phyloP scores from a whole-genome alignment of 1,140 invertebrate genomes.

The Temnothorax longispinosus region DNA sequence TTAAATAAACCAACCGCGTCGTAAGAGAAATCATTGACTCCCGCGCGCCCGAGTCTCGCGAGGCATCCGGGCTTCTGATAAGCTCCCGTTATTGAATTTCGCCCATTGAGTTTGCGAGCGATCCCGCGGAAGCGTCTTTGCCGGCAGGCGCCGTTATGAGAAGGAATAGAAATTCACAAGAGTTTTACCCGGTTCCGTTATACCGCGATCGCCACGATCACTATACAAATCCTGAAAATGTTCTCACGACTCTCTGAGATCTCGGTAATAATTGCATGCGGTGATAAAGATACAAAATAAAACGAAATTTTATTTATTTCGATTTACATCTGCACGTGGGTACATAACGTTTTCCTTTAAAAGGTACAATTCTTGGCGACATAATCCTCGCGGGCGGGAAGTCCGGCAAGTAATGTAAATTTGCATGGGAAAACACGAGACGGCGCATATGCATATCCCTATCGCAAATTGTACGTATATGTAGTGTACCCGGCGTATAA shows the following conservation, averaged over 20 bases:
- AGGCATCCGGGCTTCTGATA: conserved; percentile 42
- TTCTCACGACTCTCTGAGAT: neutral
- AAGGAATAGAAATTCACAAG: conserved; percentile 12
- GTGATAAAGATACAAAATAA: neutral
- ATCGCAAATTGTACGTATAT: conserved; percentile 35
- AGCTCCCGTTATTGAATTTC: conserved; percentile 59
- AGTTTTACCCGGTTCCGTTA: conserved; percentile 15
- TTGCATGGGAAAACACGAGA: conserved; percentile 44
- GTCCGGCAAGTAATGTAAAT: conserved; percentile 45
- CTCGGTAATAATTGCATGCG: neutral
- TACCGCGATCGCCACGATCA: neutral
- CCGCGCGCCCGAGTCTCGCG: conserved; percentile 17
- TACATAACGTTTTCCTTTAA: neutral
- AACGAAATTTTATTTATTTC: neutral
- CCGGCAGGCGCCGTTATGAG: neutral
- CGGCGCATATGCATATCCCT: conserved; percentile 35
- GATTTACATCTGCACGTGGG: too few species aligned
- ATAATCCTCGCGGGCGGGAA: neutral
- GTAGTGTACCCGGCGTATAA: conserved; percentile 51
- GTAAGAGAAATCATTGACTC: conserved; percentile 68
- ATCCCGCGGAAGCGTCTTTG: conserved; percentile 30
- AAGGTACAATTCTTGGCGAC: neutral
- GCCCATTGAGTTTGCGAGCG: conserved; percentile 42
- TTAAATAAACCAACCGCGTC: conserved; percentile 70
- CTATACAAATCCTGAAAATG: neutral